These are phyloP conservation scores for Cyclina sinensis DNA, from an alignment of 1,140 invertebrate genomes.

Conservation along the genomic window DNA sequence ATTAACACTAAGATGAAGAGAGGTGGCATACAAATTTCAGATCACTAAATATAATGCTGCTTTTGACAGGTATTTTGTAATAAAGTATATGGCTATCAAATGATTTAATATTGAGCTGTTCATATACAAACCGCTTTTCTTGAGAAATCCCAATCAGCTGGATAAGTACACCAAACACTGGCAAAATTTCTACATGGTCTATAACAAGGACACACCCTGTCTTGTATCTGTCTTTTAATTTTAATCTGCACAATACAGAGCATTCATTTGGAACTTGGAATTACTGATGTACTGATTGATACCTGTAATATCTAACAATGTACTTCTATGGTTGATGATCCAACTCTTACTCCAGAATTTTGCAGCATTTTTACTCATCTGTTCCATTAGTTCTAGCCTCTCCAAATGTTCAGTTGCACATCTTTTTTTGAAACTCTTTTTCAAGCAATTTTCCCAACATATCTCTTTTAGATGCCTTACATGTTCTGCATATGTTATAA, in stretches of 20 bases:
- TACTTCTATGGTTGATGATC: constrained; percentile 16
- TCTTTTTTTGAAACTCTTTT: background rate
- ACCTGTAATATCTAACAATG: background rate
- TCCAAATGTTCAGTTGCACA: background rate
- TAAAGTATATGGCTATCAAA: constrained; percentile 2
- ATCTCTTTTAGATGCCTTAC: background rate
- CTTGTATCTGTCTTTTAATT: constrained; percentile 16
- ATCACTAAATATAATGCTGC: background rate
- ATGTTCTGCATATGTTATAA: constrained; percentile 9
- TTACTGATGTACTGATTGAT: background rate
- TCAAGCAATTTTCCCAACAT: constrained; percentile 5
- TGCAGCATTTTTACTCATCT: background rate
- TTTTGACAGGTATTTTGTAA: constrained; percentile 1
- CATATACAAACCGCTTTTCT: background rate
- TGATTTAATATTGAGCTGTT: background rate
- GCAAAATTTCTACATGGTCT: background rate
- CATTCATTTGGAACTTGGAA: background rate
- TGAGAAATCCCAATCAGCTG: background rate
- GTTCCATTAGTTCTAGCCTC: background rate
- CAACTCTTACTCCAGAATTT: constrained; percentile 44
- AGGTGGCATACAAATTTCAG: background rate
- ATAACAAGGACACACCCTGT: constrained; percentile 1
- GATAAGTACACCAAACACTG: background rate
- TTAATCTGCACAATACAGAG: background rate
- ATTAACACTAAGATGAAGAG: background rate